Percentiles rank a stretch among this genome's conserved stretches.
Evolutionary conservation across 1,140 invertebrate species (phyloP).

Genomic region (Anagrus nilaparvatae): DNA sequence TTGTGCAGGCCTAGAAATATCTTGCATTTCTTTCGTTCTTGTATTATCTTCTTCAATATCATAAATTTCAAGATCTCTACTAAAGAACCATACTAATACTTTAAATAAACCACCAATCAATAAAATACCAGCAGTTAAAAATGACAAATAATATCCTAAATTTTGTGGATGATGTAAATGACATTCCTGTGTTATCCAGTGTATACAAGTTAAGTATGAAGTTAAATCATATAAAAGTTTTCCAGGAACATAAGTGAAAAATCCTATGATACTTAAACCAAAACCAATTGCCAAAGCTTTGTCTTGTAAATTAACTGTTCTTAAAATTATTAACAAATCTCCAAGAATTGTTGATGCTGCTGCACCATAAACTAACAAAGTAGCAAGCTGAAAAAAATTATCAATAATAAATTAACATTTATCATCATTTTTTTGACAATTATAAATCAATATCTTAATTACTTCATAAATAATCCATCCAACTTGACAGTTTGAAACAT

Average conservation of each 20-base stretch:
- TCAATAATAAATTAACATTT: not conserved
- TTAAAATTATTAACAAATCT: constrained; percentile 46
- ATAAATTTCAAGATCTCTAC: constrained; percentile 26
- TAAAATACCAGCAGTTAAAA: constrained; percentile 25
- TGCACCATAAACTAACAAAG: constrained; percentile 24
- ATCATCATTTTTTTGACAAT: not conserved
- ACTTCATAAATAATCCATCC: constrained; percentile 48
- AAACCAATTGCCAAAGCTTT: constrained; percentile 51
- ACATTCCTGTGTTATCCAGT: constrained; percentile 29
- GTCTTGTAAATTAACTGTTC: constrained; percentile 44
- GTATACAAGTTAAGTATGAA: constrained; percentile 28
- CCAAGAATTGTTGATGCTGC: constrained; percentile 42
- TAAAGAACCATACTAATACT: constrained; percentile 24
- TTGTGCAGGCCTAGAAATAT: constrained; percentile 19
- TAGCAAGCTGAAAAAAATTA: constrained; percentile 22
- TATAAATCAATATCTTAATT: constrained; percentile 1
- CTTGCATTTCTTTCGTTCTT: constrained; percentile 18
- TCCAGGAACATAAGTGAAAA: constrained; percentile 46
- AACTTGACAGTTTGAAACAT: constrained; percentile 38
- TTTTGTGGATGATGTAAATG: constrained; percentile 24
- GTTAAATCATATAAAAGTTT: constrained; percentile 46
- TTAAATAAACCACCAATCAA: constrained; percentile 22
- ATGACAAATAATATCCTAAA: constrained; percentile 30
- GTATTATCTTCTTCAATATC: constrained; percentile 14
- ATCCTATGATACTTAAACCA: constrained; percentile 39